Base-by-base conservation (phyloP, 2,888 invertebrate species). In the Zootermopsis nevadensis region DNA sequence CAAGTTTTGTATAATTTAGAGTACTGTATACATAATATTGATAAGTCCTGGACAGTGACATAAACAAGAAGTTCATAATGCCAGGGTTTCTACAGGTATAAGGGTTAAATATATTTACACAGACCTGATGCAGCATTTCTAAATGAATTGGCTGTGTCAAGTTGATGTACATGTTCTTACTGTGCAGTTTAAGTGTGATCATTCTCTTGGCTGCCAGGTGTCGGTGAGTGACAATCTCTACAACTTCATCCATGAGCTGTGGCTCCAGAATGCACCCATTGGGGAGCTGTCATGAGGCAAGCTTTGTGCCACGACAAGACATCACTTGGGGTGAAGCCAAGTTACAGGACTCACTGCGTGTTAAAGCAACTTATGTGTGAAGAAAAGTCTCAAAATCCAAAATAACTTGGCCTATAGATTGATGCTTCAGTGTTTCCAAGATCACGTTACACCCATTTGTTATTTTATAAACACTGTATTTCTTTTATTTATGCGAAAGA, bases 201-300 rank as follows among this genome's bases (percentile, higher is more conserved):
- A 81, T 74, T 82, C 31, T 81, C 55, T 81, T 83, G 85, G 83
- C 86, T 84, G 86, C 89, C 89, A 96, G 96, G 96, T 96, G 85
- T 94, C 99, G 19, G 98, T 99, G 6, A 98, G 97, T 87, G 97
- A 97, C 89, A 93, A 95, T 86, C 92, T 99, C 82, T 99, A 99
- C 91, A 95, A 93, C 87, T 99, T 98, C 89, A 96, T 99, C 86
- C 99, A 99, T 88, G 95, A 97, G 88, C 91, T 99, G 88, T 99
- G 99, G 99, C 93, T 99, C 66, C 95, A 97, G 89, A 98, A 97
- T 90, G 98, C 99, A 38, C 99, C 99, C 0, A 98, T 99, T 87
- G 99, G 98, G 79, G 98, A 99, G 90, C 92, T 99, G 42, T 97
- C 95, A 89, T 98, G 94, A 95, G 89, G 66, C 35, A 66, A 31